Conservation (phyloP, 2,113 vertebrate genomes). For the Cygnus atratus region DNA sequence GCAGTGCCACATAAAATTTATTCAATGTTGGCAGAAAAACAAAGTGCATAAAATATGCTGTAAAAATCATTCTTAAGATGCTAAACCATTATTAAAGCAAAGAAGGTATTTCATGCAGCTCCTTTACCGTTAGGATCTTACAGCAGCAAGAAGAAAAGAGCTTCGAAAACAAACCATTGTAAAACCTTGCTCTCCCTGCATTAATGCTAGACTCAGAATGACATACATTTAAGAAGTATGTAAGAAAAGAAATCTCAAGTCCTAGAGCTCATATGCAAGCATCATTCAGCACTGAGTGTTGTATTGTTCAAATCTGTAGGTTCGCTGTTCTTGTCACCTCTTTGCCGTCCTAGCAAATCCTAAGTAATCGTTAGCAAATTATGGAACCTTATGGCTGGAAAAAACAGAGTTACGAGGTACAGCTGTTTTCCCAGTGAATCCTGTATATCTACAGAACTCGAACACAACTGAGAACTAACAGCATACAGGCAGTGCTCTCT, state of each 20-base stretch:
- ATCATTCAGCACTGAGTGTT: not conserved
- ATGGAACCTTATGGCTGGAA: not conserved
- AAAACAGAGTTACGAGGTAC: not conserved
- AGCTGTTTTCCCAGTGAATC: not conserved
- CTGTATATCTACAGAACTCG: not conserved
- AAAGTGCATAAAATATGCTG: not conserved
- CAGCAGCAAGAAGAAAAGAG: not conserved
- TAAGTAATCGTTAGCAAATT: not conserved
- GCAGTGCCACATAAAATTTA: not conserved
- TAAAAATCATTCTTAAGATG: not conserved
- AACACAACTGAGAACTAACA: not conserved
- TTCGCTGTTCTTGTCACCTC: not conserved
- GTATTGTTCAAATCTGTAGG: not conserved
- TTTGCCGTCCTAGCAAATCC: not conserved
- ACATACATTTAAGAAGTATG: not conserved
- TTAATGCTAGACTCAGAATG: not conserved
- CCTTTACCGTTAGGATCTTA: not conserved
- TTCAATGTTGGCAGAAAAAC: not conserved
- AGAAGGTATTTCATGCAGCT: not conserved
- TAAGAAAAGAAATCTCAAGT: not conserved
- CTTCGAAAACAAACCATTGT: not conserved
- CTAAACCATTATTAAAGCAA: not conserved
- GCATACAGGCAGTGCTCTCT: not conserved
- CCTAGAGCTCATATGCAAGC: not conserved
- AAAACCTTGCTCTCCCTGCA: not conserved